A percentile compares a stretch with the other conserved stretches of the same genome.
phyloP scores from a whole-genome alignment of 2,888 invertebrate genomes.

The Lymantria dispar region DNA sequence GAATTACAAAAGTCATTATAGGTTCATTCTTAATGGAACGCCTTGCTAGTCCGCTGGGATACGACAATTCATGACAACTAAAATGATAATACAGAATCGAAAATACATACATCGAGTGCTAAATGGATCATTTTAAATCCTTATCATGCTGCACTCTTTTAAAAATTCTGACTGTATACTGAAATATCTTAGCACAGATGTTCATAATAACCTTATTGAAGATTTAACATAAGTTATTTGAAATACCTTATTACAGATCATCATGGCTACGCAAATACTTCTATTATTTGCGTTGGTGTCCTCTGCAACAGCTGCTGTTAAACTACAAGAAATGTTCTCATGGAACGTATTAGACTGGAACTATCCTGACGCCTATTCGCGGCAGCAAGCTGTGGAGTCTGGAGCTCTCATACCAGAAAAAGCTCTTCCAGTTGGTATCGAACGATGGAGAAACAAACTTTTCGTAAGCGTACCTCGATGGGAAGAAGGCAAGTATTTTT shows the following conservation, averaged over 20 bases:
- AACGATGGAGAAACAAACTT: conserved; percentile 90
- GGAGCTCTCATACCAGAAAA: conserved; percentile 89
- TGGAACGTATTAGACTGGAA: conserved; percentile 91
- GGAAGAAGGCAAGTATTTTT: conserved; percentile 84
- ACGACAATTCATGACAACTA: no score
- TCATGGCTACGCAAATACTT: conserved; percentile 43
- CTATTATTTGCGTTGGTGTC: conserved; percentile 50
- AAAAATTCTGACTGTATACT: no score
- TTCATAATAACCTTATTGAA: no score
- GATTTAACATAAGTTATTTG: background rate
- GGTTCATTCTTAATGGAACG: no score
- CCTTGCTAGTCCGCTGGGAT: no score
- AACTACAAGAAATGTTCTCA: conserved; percentile 86
- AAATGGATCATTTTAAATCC: no score
- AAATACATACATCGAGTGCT: no score
- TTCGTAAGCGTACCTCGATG: conserved; percentile 92
- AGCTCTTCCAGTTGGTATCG: conserved; percentile 91
- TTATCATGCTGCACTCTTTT: no score
- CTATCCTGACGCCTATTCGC: conserved; percentile 84
- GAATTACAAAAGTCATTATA: no score
- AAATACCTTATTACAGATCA: conserved; percentile 11
- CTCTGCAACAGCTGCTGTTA: conserved; percentile 63
- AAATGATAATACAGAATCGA: no score
- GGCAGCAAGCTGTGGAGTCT: conserved; percentile 84
- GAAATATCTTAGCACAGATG: no score